Evolutionary conservation across 2,888 invertebrate genomes (phyloP), one percentile per base, ranked within the genome.

Genomic region (Oxyteleia sp.): DNA sequence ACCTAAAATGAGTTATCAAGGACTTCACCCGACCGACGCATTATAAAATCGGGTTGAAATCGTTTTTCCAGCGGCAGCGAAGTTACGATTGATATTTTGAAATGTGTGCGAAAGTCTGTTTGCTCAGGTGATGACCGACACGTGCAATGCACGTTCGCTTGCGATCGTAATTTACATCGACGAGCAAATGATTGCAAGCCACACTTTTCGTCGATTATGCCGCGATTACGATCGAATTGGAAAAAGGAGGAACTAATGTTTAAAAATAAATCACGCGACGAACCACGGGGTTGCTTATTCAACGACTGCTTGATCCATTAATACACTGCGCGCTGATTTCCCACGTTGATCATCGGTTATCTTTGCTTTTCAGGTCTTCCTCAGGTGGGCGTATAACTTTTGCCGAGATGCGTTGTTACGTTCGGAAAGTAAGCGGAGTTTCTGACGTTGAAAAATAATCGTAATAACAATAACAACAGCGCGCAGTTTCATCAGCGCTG

Each of bases 311-410:
- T 29, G 45, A 74, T 63, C 74, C 74, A 74, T 74, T 74, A 74
- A 74, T 55, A 64, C 74, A 63, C 74, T 74, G 16, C 49, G 45
- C 20, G 63, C 45, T 74, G 63, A 74, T 74, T 74, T 74, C 74
- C 74, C 74, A 74, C 74, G 74, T 74, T 74, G 74, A 74, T 64
- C 64, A 74, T 74, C 74, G 64, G 55, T 74, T 74, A 74, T 63
- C 74, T 74, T 74, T 32, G 63, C 74, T 74, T 63, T 74, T 74
- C 74, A 41, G 43, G 55, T 74, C 72, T 64, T 74, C 49, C 71
- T 49, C 59, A 45, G 49, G 8, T 51, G 18, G 38, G 45, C 20
- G 45, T 41, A 18, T 13, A 64, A 63, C 51, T 64, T 43, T 63
- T n/a, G 13, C 4, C 7, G 38, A 26, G 49, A 49, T 35, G 23